Conservation (phyloP, 2,888 invertebrate species). For the Mesopsocus fuscifrons region DNA sequence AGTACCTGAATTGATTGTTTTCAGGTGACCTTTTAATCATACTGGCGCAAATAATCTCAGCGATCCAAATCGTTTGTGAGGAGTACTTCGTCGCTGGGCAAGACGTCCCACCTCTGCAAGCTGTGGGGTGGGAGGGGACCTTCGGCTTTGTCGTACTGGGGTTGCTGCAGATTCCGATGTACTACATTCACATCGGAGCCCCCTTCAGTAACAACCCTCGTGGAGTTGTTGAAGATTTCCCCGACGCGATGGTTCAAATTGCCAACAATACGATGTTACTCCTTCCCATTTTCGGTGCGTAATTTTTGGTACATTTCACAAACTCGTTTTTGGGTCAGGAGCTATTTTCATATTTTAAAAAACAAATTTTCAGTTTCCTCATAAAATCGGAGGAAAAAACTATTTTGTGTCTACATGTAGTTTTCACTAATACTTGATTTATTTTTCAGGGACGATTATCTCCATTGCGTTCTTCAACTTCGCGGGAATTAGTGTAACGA, state of each 20-base stretch:
- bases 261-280: slow-evolving; percentile 39
- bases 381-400: too few species aligned
- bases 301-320: slow-evolving; percentile 1
- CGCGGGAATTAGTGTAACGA: slow-evolving; percentile 78
- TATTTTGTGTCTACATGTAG: too few species aligned
- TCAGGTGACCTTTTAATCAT: slow-evolving; percentile 48
- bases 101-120: slow-evolving; percentile 77
- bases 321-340: not conserved
- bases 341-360: slow-evolving; percentile 7
- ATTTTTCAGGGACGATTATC: slow-evolving; percentile 46
- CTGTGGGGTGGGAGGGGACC: slow-evolving; percentile 84
- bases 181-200: slow-evolving; percentile 53
- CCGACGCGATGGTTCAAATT: slow-evolving; percentile 73
- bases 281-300: slow-evolving; percentile 42
- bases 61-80: slow-evolving; percentile 86
- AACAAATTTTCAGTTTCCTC: slow-evolving; percentile 1
- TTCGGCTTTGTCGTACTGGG: slow-evolving; percentile 48
- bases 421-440: too few species aligned
- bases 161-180: slow-evolving; percentile 52
- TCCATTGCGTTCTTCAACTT: slow-evolving; percentile 91
- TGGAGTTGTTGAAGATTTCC: slow-evolving; percentile 60
- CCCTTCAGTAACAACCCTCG: slow-evolving; percentile 60
- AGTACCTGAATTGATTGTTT: too few species aligned
- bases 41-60: slow-evolving; percentile 57
- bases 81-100: slow-evolving; percentile 71